Percentiles rank a stretch among this genome's conserved stretches.
Evolutionary conservation across 2,797 vertebrate genomes (phyloP).

Genomic region (Lacerta viridis): DNA sequence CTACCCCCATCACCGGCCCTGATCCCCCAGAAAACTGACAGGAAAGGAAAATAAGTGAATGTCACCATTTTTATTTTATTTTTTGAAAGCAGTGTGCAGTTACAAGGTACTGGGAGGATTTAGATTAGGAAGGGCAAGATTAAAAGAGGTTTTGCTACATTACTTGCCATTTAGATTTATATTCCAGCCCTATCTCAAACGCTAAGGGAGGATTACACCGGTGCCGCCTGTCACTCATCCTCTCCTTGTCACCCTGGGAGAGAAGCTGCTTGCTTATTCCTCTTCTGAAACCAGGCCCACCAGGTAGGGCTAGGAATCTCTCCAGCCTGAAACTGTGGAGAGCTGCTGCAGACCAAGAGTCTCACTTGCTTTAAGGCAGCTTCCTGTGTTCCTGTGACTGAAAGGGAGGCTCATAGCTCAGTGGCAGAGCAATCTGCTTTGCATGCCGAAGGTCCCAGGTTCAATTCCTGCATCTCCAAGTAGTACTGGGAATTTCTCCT

Average conservation of each 20-base stretch:
- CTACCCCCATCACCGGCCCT: not conserved
- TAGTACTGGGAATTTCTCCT: too few relatives aligned
- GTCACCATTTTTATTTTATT: not conserved
- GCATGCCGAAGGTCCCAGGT: too few relatives aligned
- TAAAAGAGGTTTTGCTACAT: conserved; percentile 18
- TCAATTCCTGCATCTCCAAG: too few relatives aligned
- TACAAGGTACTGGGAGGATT: not conserved
- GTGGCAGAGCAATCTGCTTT: too few relatives aligned
- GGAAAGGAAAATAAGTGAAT: not conserved
- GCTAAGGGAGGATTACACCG: conserved; percentile 24
- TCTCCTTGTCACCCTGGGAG: too few relatives aligned
- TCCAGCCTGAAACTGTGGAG: too few relatives aligned
- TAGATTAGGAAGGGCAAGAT: conserved; percentile 24
- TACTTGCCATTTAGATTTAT: conserved; percentile 27
- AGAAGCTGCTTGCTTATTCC: not conserved
- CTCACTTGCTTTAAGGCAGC: too few relatives aligned
- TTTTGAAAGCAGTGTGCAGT: not conserved
- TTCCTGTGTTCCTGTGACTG: too few relatives aligned
- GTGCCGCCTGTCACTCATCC: not conserved
- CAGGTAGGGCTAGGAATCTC: not conserved
- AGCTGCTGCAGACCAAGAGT: too few relatives aligned
- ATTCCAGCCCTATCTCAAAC: conserved; percentile 16
- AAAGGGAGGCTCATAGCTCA: too few relatives aligned
- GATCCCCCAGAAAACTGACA: not conserved
- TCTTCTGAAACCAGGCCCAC: too few relatives aligned